Evolutionary conservation across 2,888 invertebrate genomes (phyloP).

Genomic region (Oscheius myriophilus): DNA sequence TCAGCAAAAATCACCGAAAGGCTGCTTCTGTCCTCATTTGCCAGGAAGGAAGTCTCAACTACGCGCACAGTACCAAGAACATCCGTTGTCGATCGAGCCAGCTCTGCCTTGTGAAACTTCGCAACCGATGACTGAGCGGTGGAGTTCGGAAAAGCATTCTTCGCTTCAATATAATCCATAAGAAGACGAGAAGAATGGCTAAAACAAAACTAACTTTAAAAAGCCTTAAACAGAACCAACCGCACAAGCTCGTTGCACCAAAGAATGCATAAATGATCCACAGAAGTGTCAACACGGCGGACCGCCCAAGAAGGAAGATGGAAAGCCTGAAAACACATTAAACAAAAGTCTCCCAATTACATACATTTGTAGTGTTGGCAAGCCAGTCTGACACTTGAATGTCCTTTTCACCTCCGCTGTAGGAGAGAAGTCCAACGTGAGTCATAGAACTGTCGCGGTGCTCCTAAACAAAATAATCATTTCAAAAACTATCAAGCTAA

Average conservation of each 20-base stretch:
- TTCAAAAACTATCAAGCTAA: neutral
- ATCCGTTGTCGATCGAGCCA: no score
- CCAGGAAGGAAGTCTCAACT: no score
- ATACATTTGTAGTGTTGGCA: constrained; percentile 29
- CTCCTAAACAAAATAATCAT: constrained; percentile 25
- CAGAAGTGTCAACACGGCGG: constrained; percentile 38
- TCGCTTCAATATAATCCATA: constrained; percentile 5
- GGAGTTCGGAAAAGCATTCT: no score
- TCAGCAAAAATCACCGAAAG: no score
- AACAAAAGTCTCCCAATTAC: neutral
- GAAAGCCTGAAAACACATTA: constrained; percentile 12
- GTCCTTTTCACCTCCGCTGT: constrained; percentile 61
- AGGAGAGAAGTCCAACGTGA: constrained; percentile 56
- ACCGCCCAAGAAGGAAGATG: constrained; percentile 43
- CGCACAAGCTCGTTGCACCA: constrained; percentile 71
- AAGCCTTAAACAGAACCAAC: constrained; percentile 30
- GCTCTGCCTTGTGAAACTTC: no score
- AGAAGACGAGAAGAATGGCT: constrained; percentile 16
- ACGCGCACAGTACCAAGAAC: no score
- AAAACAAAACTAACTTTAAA: neutral
- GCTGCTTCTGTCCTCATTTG: no score
- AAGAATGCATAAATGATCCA: constrained; percentile 69
- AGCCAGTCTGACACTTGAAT: constrained; percentile 46
- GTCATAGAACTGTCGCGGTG: constrained; percentile 17
- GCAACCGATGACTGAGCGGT: no score